phyloP scores from a whole-genome alignment of 1,140 invertebrate species.

The Hermetia illucens region DNA sequence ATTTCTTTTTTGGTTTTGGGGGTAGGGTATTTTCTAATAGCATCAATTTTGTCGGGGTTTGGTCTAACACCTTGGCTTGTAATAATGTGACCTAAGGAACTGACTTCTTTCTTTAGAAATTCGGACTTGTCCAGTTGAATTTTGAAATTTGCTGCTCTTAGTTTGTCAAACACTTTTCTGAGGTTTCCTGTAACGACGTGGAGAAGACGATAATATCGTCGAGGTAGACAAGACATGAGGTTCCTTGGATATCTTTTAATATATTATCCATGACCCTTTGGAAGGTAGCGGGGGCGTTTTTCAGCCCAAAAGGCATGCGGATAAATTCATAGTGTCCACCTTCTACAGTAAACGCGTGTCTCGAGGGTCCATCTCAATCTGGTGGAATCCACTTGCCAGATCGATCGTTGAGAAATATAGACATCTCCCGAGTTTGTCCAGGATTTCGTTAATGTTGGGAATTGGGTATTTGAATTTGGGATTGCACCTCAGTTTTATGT shows the following conservation, averaged over 20 bases:
- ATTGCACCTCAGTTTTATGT: no score
- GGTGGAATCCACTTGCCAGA: conserved; percentile 34
- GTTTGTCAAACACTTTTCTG: conserved; percentile 18
- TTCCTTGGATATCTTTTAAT: conserved; percentile 13
- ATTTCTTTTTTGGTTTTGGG: no score
- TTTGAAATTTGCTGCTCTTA: conserved; percentile 23
- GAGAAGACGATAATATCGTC: conserved; percentile 32
- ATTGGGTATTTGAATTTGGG: conserved; percentile 35
- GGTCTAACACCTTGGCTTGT: conserved; percentile 31
- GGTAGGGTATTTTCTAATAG: conserved; percentile 21
- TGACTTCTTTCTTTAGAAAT: conserved; percentile 27
- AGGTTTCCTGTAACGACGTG: conserved; percentile 13
- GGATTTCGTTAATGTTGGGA: conserved; percentile 32
- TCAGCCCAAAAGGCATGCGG: conserved; percentile 29
- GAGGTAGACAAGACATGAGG: conserved; percentile 23
- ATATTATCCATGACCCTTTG: conserved; percentile 20
- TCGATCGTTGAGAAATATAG: conserved; percentile 35
- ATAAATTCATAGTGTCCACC: conserved; percentile 19
- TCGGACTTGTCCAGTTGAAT: conserved; percentile 23
- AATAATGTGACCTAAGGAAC: conserved; percentile 32
- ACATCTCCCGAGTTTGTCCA: conserved; percentile 29
- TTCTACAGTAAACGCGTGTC: conserved; percentile 28
- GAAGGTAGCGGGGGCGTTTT: conserved; percentile 18
- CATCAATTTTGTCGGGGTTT: conserved; percentile 28
- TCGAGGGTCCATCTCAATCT: conserved; percentile 27